Evolutionary conservation across 2,888 invertebrate species (phyloP).

Genomic region (Dorcus hopei): DNA sequence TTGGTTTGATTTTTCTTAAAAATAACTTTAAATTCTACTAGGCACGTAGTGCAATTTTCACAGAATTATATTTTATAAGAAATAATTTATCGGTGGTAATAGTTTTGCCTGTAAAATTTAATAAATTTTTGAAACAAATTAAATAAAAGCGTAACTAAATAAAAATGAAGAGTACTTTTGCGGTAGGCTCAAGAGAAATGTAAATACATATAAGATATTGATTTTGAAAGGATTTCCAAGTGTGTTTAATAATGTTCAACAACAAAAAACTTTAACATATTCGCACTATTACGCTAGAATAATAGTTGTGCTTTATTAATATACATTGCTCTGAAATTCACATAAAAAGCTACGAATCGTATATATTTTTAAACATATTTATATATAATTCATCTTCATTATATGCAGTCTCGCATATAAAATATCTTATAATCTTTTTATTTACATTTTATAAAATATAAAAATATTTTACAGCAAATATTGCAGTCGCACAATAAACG

Average conservation of each 20-base stretch:
- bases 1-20: too few species aligned
- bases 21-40: too few species aligned
- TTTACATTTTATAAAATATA: conserved; percentile 21
- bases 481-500: not conserved
- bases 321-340: conserved; percentile 12
- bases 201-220: not conserved
- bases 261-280: not conserved
- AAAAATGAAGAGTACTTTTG: too few species aligned
- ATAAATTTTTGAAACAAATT: too few species aligned
- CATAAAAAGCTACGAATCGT: conserved; percentile 21
- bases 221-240: not conserved
- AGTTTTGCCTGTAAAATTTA: too few species aligned
- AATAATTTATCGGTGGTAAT: too few species aligned
- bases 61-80: too few species aligned
- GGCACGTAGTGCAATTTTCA: too few species aligned
- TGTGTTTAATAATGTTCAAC: not conserved
- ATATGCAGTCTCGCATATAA: conserved; percentile 9
- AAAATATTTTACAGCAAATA: conserved; percentile 21
- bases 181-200: not conserved
- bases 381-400: not conserved
- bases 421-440: conserved; percentile 8
- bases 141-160: too few species aligned
- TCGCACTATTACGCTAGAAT: not conserved
- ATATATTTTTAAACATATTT: not conserved
- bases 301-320: not conserved